Conservation (phyloP, 2,113 vertebrate genomes). For the Perca schrenkii region DNA sequence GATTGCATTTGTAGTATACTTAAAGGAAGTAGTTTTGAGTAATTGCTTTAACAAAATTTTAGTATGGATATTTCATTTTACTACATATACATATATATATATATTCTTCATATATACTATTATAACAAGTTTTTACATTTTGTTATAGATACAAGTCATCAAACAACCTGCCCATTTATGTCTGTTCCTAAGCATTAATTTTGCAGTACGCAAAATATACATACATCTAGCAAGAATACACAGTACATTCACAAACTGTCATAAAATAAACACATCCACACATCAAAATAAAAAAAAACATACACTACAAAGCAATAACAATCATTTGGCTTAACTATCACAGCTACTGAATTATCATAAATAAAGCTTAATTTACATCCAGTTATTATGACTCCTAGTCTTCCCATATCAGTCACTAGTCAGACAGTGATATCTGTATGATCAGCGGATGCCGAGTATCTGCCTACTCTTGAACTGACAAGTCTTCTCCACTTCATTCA, state of each 20-base stretch:
- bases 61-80: not conserved
- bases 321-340: not conserved
- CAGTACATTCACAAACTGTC: conserved; percentile 8
- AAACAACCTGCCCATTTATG: not conserved
- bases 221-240: conserved; percentile 10
- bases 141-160: not conserved
- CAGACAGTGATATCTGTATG: not conserved
- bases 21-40: not conserved
- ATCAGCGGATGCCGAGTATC: conserved; percentile 91
- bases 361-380: conserved; percentile 48
- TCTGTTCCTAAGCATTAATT: too few species aligned
- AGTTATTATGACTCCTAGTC: conserved; percentile 10
- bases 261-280: conserved; percentile 9
- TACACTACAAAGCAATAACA: not conserved
- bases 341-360: conserved; percentile 27
- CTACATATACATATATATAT: too few species aligned
- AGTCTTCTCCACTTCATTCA: conserved; percentile 86
- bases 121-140: not conserved
- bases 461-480: conserved; percentile 89
- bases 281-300: not conserved
- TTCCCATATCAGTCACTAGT: conserved; percentile 7
- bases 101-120: not conserved
- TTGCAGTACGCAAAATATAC: not conserved
- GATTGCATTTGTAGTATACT: too few species aligned
- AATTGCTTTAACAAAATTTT: not conserved